phyloP scores from a whole-genome alignment of 2,888 invertebrate genomes.

The Oxytorus armatus region DNA sequence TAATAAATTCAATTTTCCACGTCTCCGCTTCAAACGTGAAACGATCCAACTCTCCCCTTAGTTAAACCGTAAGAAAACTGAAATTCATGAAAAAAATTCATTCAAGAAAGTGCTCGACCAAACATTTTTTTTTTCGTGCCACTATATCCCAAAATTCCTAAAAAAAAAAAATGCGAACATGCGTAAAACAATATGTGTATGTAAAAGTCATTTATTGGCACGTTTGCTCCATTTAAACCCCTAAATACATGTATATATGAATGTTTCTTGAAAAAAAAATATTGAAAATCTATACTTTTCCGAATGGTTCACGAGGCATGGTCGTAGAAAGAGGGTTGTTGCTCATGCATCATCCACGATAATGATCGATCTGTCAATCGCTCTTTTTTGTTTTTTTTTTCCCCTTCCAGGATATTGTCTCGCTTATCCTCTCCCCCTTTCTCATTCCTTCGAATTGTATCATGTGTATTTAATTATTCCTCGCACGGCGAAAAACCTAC shows the following conservation, averaged over 20 bases:
- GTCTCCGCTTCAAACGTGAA: neutral
- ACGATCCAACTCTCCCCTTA: neutral
- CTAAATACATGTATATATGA: slow-evolving; percentile 11
- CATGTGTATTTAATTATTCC: slow-evolving; percentile 25
- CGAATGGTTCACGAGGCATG: slow-evolving; percentile 84
- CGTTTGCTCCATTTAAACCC: slow-evolving; percentile 2
- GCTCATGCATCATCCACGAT: slow-evolving; percentile 67
- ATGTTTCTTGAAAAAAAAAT: slow-evolving; percentile 22
- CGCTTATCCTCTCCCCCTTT: neutral
- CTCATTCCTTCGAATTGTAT: slow-evolving; percentile 13
- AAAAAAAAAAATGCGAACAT: neutral
- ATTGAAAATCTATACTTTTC: slow-evolving; percentile 65
- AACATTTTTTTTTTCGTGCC: too few species aligned
- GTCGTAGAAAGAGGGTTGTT: slow-evolving; percentile 75
- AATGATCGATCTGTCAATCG: slow-evolving; percentile 72
- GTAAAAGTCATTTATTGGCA: slow-evolving; percentile 9
- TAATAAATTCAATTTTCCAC: neutral
- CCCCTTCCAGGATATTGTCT: slow-evolving; percentile 21
- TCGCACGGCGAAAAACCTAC: neutral
- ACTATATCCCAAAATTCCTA: neutral
- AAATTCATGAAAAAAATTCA: too few species aligned
- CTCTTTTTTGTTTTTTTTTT: slow-evolving; percentile 6
- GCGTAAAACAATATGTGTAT: neutral
- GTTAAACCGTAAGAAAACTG: too few species aligned
- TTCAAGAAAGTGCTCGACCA: too few species aligned